These are phyloP conservation scores for Drosophila kokeensis DNA, from an alignment of 2,888 invertebrate genomes.

Conservation along the genomic window DNA sequence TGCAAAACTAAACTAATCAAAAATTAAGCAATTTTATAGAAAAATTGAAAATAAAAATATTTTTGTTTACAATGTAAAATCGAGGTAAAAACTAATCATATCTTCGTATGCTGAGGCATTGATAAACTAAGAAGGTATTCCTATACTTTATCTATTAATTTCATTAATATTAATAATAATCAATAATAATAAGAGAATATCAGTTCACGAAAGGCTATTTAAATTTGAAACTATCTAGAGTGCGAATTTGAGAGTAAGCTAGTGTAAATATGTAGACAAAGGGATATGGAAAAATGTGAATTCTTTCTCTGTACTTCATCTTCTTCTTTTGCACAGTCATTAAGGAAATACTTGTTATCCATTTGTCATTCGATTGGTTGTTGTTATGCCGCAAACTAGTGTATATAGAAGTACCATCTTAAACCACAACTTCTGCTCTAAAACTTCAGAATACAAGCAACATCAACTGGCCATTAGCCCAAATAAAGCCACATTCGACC, in stretches of 20 bases:
- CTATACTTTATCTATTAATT: not conserved
- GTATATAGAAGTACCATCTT: not conserved
- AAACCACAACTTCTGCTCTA: conserved; percentile 22
- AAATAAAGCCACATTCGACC: conserved; percentile 32
- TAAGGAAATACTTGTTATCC: not conserved
- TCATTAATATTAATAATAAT: not conserved
- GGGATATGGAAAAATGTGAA: too few relatives aligned
- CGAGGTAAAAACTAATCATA: too few relatives aligned
- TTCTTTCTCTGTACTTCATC: not conserved
- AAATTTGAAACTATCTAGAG: not conserved
- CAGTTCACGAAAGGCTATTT: not conserved
- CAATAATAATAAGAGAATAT: not conserved
- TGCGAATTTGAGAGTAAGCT: not conserved
- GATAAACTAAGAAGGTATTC: too few relatives aligned
- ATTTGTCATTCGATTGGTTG: not conserved
- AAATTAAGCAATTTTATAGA: not conserved
- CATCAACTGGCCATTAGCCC: conserved; percentile 48
- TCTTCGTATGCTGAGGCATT: not conserved
- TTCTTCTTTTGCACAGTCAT: not conserved
- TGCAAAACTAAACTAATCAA: not conserved
- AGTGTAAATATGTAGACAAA: not conserved
- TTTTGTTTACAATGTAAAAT: not conserved
- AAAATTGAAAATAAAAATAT: not conserved
- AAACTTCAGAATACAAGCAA: conserved; percentile 15
- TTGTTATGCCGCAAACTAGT: not conserved